Percentiles rank a stretch among this genome's conserved stretches.
Conservation (phyloP, 2,797 vertebrate genomes). For the Chelmon rostratus region DNA sequence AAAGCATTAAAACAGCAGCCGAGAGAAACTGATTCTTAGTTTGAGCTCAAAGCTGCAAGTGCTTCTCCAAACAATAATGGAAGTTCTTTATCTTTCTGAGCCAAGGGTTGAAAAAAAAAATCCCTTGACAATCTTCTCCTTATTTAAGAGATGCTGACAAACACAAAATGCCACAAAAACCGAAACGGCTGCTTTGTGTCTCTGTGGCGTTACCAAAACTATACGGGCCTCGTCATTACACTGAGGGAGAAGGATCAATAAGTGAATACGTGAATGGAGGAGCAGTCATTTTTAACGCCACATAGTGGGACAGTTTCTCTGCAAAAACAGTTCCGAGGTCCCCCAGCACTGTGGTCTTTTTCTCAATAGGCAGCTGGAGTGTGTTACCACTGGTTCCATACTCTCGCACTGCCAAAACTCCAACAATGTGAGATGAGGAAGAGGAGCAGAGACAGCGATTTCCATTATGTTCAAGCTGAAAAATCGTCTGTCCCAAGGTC, state of each 20-base stretch:
- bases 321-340: constrained; percentile 20
- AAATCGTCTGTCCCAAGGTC: neutral
- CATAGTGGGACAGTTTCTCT: constrained; percentile 8
- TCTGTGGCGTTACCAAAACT: constrained; percentile 17
- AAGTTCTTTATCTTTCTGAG: neutral
- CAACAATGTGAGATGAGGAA: constrained; percentile 1
- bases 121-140: neutral
- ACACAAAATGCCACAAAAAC: constrained; percentile 37
- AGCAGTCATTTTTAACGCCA: constrained; percentile 24
- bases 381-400: neutral
- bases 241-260: neutral
- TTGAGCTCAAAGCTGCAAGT: constrained; percentile 48
- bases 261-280: neutral
- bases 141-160: neutral
- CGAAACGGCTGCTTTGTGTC: neutral
- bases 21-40: neutral
- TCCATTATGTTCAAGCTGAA: constrained; percentile 14
- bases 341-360: neutral
- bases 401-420: constrained; percentile 7
- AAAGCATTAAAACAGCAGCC: constrained; percentile 6
- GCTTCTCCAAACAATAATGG: constrained; percentile 42
- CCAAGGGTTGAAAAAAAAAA: neutral
- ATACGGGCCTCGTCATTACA: constrained; percentile 16
- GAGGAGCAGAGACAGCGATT: constrained; percentile 8
- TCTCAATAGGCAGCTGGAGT: neutral